Base-by-base conservation (phyloP, 1,140 invertebrate genomes). In the Zelostemma sp. region DNA sequence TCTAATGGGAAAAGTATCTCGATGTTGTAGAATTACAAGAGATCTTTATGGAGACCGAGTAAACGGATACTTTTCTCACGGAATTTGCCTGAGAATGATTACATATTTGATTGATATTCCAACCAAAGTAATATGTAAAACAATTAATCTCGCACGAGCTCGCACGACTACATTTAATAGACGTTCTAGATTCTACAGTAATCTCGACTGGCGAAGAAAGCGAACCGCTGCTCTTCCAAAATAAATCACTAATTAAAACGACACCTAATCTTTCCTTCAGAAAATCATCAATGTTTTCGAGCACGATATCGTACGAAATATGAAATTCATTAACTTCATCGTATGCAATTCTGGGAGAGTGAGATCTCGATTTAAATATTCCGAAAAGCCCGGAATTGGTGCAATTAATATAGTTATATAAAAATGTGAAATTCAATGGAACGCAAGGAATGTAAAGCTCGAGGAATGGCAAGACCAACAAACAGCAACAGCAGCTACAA, bases 121-220 rank as follows among this genome's bases (percentile, higher is more conserved):
- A 71, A 38, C 35, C n/a, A 31, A 31, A 31, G 28, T 31, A 31
- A 31, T 11, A 14, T 3, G 35, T 38, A 38, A 41, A 70, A 61
- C 57, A 56, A 71, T 72, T 72, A 72, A 71, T 68, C 65, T 65
- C 31, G 72, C 72, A 74, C 72, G 72, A 68, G 72, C 64, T 74
- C 72, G 72, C 72, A 74, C 72, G 72, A 60, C 2, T 38, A 50
- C 60, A 61, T 11, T 65, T 61, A 65, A 67, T 64, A 51, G 35
- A 41, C 14, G 15, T 15, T 41, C 5, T 41, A 25, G 21, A 25
- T 25, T 15, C 5, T 15, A 15, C 14, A 41, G 40, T 66, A 68
- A 68, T 62, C 59, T 11, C 58, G 43, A 41, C 40, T 41, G 40
- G 40, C 12, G 14, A 41, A 15, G 40, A 41, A 41, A 41, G 3